These are phyloP conservation scores for Coelinius sp. DNA, from an alignment of 2,888 invertebrate species.

Conservation along the genomic window DNA sequence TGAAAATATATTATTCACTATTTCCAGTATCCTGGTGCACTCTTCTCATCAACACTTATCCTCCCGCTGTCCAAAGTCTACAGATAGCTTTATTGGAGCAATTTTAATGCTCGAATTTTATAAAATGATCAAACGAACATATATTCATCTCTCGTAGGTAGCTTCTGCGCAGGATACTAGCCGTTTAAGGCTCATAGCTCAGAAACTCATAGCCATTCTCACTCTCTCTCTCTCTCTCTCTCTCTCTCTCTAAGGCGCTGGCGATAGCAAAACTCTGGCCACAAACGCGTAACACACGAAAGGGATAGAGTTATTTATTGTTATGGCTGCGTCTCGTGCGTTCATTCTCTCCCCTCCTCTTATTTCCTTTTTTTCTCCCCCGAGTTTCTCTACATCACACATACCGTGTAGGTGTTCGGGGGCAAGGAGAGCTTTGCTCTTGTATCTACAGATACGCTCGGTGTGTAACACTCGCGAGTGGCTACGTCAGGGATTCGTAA, in stretches of 20 bases:
- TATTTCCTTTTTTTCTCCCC: slow-evolving; percentile 21
- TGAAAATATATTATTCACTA: slow-evolving; percentile 13
- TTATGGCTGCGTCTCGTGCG: slow-evolving; percentile 62
- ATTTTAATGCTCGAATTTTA: neutral
- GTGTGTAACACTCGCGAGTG: slow-evolving; percentile 55
- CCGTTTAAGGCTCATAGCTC: neutral
- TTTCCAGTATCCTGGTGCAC: neutral
- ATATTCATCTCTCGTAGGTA: no score
- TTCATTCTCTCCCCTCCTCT: slow-evolving; percentile 19
- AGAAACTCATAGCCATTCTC: neutral
- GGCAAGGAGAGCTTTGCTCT: slow-evolving; percentile 41
- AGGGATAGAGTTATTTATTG: slow-evolving; percentile 66
- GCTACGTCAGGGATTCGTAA: slow-evolving; percentile 50
- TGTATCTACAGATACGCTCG: slow-evolving; percentile 61
- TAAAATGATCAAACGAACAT: no score
- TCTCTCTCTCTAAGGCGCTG: neutral
- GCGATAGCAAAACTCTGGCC: slow-evolving; percentile 37
- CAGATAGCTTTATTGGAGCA: slow-evolving; percentile 1
- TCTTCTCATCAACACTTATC: neutral
- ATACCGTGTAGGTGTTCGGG: slow-evolving; percentile 41
- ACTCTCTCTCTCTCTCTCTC: no score
- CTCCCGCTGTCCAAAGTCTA: neutral
- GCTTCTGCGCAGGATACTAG: slow-evolving; percentile 53
- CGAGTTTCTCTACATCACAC: slow-evolving; percentile 28
- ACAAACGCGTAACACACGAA: slow-evolving; percentile 57